Evolutionary conservation across 2,113 vertebrate species (phyloP).

Genomic region (Rhinolophus sinicus): DNA sequence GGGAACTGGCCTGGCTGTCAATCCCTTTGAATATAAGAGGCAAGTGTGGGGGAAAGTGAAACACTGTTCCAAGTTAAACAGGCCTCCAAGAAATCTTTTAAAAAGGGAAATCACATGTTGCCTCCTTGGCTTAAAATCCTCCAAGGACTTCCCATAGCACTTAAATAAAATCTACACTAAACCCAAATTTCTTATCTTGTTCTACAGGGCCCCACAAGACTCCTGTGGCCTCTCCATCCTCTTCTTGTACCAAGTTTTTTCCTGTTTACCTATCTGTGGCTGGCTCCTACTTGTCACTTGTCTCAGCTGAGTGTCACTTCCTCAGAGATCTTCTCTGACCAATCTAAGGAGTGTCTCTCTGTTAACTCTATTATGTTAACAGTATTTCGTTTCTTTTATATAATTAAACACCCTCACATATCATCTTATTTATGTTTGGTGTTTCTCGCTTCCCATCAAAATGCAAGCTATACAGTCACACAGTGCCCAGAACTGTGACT

Average conservation of each 20-base stretch:
- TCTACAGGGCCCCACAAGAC: neutral
- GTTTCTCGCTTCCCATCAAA: conserved; percentile 14
- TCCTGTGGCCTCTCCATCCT: neutral
- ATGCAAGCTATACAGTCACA: neutral
- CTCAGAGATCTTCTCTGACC: neutral
- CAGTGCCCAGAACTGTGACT: neutral
- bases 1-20: neutral
- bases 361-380: neutral
- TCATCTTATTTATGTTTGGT: conserved; percentile 14
- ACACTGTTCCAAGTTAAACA: conserved; percentile 26
- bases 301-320: conserved; percentile 44
- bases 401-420: neutral
- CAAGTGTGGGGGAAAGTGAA: neutral
- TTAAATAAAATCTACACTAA: conserved; percentile 53
- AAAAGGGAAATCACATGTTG: conserved; percentile 35
- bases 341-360: neutral
- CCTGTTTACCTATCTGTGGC: neutral
- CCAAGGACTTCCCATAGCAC: conserved; percentile 1
- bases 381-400: neutral
- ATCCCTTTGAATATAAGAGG: neutral
- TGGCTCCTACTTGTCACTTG: neutral
- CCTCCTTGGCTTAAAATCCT: conserved; percentile 40
- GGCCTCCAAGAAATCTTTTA: neutral
- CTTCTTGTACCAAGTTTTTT: neutral
- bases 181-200: neutral